Evolutionary conservation across 2,888 invertebrate genomes (phyloP).

Genomic region (Andrena flavipes): DNA sequence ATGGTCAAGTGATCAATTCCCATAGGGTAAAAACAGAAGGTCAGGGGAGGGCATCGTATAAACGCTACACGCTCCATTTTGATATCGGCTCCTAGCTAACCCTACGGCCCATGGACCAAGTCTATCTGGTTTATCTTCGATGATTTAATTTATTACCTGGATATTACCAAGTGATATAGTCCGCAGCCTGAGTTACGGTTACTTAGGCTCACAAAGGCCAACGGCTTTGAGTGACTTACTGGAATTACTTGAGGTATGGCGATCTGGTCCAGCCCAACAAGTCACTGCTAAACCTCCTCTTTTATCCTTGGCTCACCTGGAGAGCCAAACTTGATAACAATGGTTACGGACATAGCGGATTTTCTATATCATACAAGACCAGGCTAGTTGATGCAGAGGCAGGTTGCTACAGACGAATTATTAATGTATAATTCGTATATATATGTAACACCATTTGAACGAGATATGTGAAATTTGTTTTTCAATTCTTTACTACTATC

Average conservation of each 20-base stretch:
- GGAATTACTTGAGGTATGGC: constrained; percentile 67
- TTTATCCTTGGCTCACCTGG: constrained; percentile 61
- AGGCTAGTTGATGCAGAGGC: too few species aligned
- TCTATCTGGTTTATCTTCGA: constrained; percentile 83
- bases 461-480: too few species aligned
- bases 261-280: constrained; percentile 56
- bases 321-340: constrained; percentile 49
- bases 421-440: too few species aligned
- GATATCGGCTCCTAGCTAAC: constrained; percentile 75
- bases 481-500: too few species aligned
- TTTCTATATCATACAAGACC: background rate
- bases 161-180: constrained; percentile 81
- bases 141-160: constrained; percentile 83
- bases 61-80: constrained; percentile 74
- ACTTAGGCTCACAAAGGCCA: constrained; percentile 77
- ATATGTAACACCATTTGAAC: too few species aligned
- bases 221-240: constrained; percentile 66
- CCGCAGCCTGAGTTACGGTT: constrained; percentile 77
- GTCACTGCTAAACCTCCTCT: constrained; percentile 40
- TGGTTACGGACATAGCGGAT: constrained; percentile 42
- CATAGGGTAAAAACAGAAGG: background rate
- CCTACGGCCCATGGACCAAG: constrained; percentile 75
- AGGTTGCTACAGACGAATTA: too few species aligned
- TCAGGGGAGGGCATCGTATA: constrained; percentile 38
- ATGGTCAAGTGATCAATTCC: constrained; percentile 7